These are phyloP conservation scores for Hydrocynus forskahlii DNA, from an alignment of 2,797 vertebrate species.

Conservation along the genomic window DNA sequence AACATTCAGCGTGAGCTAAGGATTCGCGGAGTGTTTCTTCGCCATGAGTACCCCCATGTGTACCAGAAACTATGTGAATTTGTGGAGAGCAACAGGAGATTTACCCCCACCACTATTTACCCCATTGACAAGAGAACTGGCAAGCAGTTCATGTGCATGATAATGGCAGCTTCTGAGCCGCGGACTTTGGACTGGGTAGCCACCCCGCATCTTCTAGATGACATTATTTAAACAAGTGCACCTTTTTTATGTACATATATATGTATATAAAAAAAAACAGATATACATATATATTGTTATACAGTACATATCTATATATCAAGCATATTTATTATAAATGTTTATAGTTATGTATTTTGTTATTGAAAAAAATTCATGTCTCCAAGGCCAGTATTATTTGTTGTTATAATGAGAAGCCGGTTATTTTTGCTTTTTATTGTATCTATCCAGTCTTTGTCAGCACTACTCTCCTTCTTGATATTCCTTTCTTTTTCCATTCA, in stretches of 20 bases:
- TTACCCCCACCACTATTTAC: conserved; percentile 98
- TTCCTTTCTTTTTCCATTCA: not conserved
- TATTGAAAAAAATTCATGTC: conserved; percentile 67
- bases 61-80: conserved; percentile 98
- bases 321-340: conserved; percentile 68
- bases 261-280: conserved; percentile 70
- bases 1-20: conserved; percentile 96
- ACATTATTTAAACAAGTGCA: conserved; percentile 88
- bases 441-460: conserved; percentile 8
- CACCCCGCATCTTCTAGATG: conserved; percentile 95
- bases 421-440: not conserved
- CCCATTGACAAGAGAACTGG: conserved; percentile 97
- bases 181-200: conserved; percentile 97
- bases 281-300: conserved; percentile 54
- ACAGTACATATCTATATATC: conserved; percentile 75
- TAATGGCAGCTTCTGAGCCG: conserved; percentile 98
- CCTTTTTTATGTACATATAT: conserved; percentile 66
- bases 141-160: conserved; percentile 99
- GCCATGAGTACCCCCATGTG: conserved; percentile 92
- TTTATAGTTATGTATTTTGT: conserved; percentile 82
- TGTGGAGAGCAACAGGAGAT: conserved; percentile 93
- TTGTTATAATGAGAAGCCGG: conserved; percentile 62
- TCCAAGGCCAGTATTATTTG: conserved; percentile 74
- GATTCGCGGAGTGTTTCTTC: conserved; percentile 92
- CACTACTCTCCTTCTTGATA: not conserved